Conservation (phyloP, 2,888 invertebrate genomes). For the Dasysyrphus tricinctus region DNA sequence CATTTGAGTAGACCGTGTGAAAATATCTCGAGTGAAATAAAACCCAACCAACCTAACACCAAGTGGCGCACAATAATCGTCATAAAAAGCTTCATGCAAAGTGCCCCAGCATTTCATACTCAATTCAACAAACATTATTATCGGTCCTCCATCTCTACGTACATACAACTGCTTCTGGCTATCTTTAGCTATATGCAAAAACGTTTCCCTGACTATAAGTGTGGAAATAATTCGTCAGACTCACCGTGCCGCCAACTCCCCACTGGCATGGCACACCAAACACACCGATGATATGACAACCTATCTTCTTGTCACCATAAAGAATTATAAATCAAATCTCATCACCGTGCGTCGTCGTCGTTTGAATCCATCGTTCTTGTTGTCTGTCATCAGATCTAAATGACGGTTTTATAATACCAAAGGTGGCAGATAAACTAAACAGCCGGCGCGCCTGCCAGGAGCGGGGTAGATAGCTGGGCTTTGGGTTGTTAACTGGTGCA, state of each 20-base stretch:
- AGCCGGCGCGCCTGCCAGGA: not conserved
- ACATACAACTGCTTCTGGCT: not conserved
- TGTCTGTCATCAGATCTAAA: conserved; percentile 33
- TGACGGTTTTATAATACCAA: conserved; percentile 38
- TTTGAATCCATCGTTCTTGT: not conserved
- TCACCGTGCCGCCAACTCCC: conserved; percentile 8
- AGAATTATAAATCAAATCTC: conserved; percentile 18
- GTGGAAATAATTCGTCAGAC: conserved; percentile 60
- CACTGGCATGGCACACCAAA: not conserved
- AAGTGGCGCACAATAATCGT: conserved; percentile 52
- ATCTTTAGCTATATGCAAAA: not conserved
- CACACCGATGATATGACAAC: conserved; percentile 30
- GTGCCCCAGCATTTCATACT: conserved; percentile 44
- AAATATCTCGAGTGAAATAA: conserved; percentile 40
- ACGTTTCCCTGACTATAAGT: conserved; percentile 9
- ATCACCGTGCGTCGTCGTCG: not conserved
- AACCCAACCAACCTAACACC: conserved; percentile 52
- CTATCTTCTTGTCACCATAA: conserved; percentile 3
- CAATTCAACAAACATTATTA: conserved; percentile 23
- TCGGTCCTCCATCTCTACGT: not conserved
- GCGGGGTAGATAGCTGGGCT: conserved; percentile 44
- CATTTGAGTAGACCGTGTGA: conserved; percentile 53
- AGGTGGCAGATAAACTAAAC: conserved; percentile 57
- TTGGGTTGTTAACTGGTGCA: conserved; percentile 68
- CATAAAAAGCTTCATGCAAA: conserved; percentile 38